These are phyloP conservation scores for Drosophila santomea DNA, from an alignment of 1,140 invertebrate species.

Conservation along the genomic window DNA sequence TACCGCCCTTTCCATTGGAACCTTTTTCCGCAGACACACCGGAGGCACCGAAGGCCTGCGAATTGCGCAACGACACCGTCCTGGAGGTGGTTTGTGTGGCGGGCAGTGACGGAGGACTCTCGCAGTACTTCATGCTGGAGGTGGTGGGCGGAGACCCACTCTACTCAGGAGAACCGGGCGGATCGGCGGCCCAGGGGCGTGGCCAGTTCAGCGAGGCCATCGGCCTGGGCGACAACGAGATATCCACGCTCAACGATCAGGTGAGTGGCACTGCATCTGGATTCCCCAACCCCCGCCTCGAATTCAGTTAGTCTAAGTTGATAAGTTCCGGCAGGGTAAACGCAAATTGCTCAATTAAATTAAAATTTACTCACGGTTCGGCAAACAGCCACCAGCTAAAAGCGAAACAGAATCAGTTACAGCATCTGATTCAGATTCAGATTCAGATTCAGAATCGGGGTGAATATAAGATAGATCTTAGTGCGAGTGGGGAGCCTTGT, in stretches of 20 bases:
- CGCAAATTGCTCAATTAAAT: conserved; percentile 64
- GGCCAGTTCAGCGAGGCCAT: conserved; percentile 70
- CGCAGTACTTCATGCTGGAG: conserved; percentile 93
- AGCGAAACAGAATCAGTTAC: conserved; percentile 7
- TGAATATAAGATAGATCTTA: not conserved
- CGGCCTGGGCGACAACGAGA: conserved; percentile 86
- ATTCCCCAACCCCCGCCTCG: too few species aligned
- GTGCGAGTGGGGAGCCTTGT: not conserved
- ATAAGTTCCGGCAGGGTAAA: conserved; percentile 41
- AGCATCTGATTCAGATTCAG: conserved; percentile 9
- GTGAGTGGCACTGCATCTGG: conserved; percentile 77
- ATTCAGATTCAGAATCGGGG: not conserved
- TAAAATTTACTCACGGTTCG: conserved; percentile 49
- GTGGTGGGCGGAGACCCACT: conserved; percentile 88
- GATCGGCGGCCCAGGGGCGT: conserved; percentile 21
- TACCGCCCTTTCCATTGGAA: conserved; percentile 6
- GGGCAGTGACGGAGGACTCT: conserved; percentile 92
- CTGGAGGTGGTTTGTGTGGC: conserved; percentile 91
- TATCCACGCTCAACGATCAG: conserved; percentile 87
- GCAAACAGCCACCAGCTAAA: conserved; percentile 21
- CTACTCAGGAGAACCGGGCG: conserved; percentile 67
- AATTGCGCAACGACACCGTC: conserved; percentile 88
- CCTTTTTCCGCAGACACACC: conserved; percentile 86
- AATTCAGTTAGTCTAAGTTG: conserved; percentile 46
- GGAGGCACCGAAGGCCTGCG: conserved; percentile 89